Conservation (phyloP, 2,888 invertebrate genomes). For the Euzetes globulus region DNA sequence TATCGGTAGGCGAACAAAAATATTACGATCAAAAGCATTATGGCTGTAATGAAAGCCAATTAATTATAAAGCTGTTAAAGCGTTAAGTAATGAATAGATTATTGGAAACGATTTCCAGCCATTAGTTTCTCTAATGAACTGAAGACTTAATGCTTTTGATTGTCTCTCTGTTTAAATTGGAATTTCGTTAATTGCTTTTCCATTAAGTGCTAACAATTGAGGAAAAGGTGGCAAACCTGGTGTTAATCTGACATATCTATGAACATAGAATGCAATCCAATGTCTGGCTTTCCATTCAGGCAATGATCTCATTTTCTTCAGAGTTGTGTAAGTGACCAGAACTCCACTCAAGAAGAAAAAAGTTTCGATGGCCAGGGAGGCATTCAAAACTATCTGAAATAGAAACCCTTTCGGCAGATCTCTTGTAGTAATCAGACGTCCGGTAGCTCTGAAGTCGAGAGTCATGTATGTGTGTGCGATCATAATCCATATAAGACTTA, state of each 20-base stretch:
- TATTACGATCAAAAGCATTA: conserved; percentile 32
- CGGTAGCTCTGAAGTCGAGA: conserved; percentile 30
- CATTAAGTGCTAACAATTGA: no score
- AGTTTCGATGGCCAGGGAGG: conserved; percentile 40
- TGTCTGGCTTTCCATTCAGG: background rate
- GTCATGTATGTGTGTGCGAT: conserved; percentile 31
- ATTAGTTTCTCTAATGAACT: no score
- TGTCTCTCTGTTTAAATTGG: background rate
- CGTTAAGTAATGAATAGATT: background rate
- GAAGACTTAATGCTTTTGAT: background rate
- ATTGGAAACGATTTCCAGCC: no score
- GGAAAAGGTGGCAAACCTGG: conserved; percentile 1
- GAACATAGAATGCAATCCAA: conserved; percentile 31
- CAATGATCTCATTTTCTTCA: background rate
- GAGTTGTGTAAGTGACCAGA: conserved; percentile 3
- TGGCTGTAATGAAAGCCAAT: background rate
- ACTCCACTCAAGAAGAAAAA: conserved; percentile 40
- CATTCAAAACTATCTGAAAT: conserved; percentile 40
- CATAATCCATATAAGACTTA: conserved; percentile 33
- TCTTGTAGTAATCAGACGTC: conserved; percentile 4
- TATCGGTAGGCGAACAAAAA: conserved; percentile 4
- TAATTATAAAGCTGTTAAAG: background rate
- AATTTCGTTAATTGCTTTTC: no score
- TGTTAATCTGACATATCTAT: conserved; percentile 28
- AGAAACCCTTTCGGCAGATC: conserved; percentile 37